Evolutionary conservation across 2,797 vertebrate genomes (phyloP).

Genomic region (Amblyopsis hoosieri): DNA sequence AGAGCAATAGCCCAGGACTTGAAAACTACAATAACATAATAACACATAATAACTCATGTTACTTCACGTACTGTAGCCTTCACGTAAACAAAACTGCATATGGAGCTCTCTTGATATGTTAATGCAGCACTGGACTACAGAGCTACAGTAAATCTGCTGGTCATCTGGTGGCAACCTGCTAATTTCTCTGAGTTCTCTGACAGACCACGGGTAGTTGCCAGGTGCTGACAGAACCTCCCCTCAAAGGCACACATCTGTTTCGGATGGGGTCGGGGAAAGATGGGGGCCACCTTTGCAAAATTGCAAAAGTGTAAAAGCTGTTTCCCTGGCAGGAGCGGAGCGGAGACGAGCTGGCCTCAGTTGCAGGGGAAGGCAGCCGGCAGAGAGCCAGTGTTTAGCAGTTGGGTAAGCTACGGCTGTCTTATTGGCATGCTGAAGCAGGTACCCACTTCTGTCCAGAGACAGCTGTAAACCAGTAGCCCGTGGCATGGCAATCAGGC

Average conservation of each 20-base stretch:
- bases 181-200: constrained; percentile 76
- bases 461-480: constrained; percentile 98
- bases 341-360: constrained; percentile 84
- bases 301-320: constrained; percentile 79
- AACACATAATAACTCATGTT: constrained; percentile 1
- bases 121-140: constrained; percentile 15
- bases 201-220: constrained; percentile 76
- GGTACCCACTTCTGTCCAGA: constrained; percentile 87
- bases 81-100: no score
- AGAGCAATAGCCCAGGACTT: no score
- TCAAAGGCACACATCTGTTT: constrained; percentile 83
- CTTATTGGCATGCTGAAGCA: constrained; percentile 96
- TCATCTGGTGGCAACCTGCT: constrained; percentile 59
- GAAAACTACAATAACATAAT: neutral
- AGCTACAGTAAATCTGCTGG: constrained; percentile 46
- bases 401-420: constrained; percentile 84
- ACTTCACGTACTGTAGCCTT: no score
- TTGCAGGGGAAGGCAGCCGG: constrained; percentile 79
- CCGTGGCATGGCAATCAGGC: constrained; percentile 97
- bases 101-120: constrained; percentile 12
- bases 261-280: constrained; percentile 59
- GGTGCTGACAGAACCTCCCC: constrained; percentile 69
- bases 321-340: constrained; percentile 69
- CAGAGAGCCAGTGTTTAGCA: constrained; percentile 88
- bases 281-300: constrained; percentile 62